These are phyloP conservation scores for Poeciliopsis retropinna DNA, from an alignment of 2,113 vertebrate genomes.

Conservation along the genomic window DNA sequence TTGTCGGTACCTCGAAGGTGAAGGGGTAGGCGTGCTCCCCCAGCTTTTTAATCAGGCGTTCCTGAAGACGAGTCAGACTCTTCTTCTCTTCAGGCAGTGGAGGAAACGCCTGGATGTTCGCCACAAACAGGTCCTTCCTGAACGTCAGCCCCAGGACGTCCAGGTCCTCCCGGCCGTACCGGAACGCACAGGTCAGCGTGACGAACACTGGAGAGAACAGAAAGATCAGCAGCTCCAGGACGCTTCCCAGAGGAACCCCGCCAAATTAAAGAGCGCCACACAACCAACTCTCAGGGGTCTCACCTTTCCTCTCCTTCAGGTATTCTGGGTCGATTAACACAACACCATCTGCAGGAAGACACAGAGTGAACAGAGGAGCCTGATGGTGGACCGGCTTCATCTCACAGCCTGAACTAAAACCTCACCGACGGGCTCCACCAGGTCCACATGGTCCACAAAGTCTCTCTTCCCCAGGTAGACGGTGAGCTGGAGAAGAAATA, in stretches of 20 bases:
- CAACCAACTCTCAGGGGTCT: not conserved
- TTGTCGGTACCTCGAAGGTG: slow-evolving; percentile 86
- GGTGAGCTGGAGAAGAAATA: slow-evolving; percentile 71
- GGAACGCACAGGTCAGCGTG: slow-evolving; percentile 94
- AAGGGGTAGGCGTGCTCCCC: slow-evolving; percentile 95
- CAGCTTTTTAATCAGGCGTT: slow-evolving; percentile 94
- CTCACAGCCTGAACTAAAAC: not conserved
- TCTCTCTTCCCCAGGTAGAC: slow-evolving; percentile 85
- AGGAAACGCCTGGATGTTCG: slow-evolving; percentile 91
- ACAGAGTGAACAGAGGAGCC: not conserved
- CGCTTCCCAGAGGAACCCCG: slow-evolving; percentile 10
- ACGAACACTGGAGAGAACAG: slow-evolving; percentile 85
- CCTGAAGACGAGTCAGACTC: slow-evolving; percentile 89
- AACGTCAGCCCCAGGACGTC: slow-evolving; percentile 96
- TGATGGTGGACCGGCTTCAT: too few species aligned
- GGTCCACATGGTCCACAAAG: slow-evolving; percentile 83
- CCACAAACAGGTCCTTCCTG: slow-evolving; percentile 93
- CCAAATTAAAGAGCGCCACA: not conserved
- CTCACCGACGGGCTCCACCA: slow-evolving; percentile 82
- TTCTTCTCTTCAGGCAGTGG: slow-evolving; percentile 86
- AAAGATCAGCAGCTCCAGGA: not conserved
- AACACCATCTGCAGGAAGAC: slow-evolving; percentile 86
- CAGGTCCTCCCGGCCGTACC: slow-evolving; percentile 94
- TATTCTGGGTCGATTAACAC: slow-evolving; percentile 96
- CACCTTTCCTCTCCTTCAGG: slow-evolving; percentile 96